Evolutionary conservation across 2,113 vertebrate genomes (phyloP), one percentile per base, ranked within the genome.

Genomic region (Hippocampus guttulatus): DNA sequence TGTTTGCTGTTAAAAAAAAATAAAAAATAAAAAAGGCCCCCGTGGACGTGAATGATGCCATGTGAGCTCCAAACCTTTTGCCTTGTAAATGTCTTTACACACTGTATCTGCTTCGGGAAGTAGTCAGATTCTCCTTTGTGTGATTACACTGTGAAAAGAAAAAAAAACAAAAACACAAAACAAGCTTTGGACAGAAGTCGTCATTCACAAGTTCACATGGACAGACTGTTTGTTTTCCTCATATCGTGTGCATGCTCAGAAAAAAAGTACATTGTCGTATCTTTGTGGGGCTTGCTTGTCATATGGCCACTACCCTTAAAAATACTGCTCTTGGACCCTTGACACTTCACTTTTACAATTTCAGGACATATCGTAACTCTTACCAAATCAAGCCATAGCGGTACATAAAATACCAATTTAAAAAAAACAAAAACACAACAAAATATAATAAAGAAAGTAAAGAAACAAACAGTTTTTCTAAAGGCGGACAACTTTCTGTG

Each of bases 121-220:
- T 82, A 77, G 75, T 80, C 69, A 0, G 54, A 65, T 74, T 67
- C 78, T 73, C 81, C 78, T 75, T 68, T 79, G 80, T 74, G 84
- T 84, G 84, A 86, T 88, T 85, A 90, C 88, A 89, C 88, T 89
- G 87, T 88, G 88, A 85, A 85, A 84, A 15, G 81, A 69, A 71
- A 81, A 64, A 84, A 83, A 74, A 1, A 21, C n/a, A 33, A 63
- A 74, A 27, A 14, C 33, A 7, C 33, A 38, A 38, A 57, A 25
- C 4, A 15, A 58, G 1, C 55, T 2, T 18, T 14, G 8, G 61
- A 73, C 41, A 75, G 77, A 54, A 54, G 20, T n/a, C 2, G 20
- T 21, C 18, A 52, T 21, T 64, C 47, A 76, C 79, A 45, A 73
- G 69, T 71, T 68, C 62, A 74, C 75, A 76, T 55, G 49, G 14